Base-by-base conservation (phyloP, 2,888 invertebrate species). In the Acleris laterana region DNA sequence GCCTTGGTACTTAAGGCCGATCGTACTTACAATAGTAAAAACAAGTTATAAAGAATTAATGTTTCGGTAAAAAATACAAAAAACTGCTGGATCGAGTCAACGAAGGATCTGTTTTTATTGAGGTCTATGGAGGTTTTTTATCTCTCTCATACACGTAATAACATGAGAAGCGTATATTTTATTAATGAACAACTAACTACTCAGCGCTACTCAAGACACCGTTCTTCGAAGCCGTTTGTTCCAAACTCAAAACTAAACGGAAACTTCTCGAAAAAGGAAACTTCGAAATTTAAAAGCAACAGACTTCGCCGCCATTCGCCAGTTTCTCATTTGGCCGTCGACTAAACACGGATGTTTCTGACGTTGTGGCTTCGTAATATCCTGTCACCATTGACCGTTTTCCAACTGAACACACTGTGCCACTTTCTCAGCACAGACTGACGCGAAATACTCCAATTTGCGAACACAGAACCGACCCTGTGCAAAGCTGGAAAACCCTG, bases 301-400 rank as follows among this genome's bases (percentile, higher is more conserved):
- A 63, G 59, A 63, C 64, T 65, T 63, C 69, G 74, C 38, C 38
- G 4, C 75, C 78, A 84, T 84, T 83, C 77, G 81, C 82, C 83
- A 84, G 87, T 89, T 89, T 88, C 89, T 90, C 89, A 89, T 90
- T 89, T 87, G 80, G 84, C 82, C 78, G 71, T 74, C 78, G 77
- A 80, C 82, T 81, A 79, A 80, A 81, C 84, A 80, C 84, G 86
- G 85, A 77, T 89, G 89, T 81, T 78, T 79, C 80, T 87, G 90
- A 88, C 89, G 77, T 74, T 80, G 88, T 76, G 87, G 88, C 83
- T 88, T 82, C 81, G 90, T 87, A 92, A 92, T 92, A 90, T 92
- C 91, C 91, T 89, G 91, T 85, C 84, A 80, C 78, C 78, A 80
- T 77, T 82, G 86, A 85, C 87, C 88, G 79, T 81, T 81, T 84